Evolutionary conservation across 2,797 vertebrate genomes (phyloP), one percentile per base, ranked within the genome.

Genomic region (Scarus forsteni): DNA sequence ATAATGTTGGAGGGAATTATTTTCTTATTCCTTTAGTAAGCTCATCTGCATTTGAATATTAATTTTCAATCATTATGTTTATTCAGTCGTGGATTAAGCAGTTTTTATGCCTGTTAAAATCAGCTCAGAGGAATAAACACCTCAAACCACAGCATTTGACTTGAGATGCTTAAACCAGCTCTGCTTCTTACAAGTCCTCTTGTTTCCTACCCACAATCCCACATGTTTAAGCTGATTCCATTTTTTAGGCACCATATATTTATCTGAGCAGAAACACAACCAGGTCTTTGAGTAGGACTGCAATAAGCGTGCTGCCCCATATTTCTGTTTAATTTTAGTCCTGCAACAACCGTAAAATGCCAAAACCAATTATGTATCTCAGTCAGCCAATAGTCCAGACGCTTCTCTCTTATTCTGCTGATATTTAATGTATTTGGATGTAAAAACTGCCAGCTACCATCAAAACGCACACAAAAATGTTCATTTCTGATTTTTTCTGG

Each of bases 171-270:
- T 53, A 8, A 60, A 63, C 38, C 0, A 1, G 40, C 49, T 70
- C 43, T 0, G 5, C 44, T 19, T 10, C 38, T 27, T 18, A 13
- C 15, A n/a, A 10, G 10, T 35, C 61, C 68, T 50, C 19, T 48
- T 46, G 50, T 27, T 55, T 16, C 53, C 59, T 60, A 48, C 71
- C 70, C 73, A 66, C 56, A 80, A 66, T 72, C 57, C 74, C 60
- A 18, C 60, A 62, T 60, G 59, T 46, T 40, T 35, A 2, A 45
- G 50, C 56, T 44, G 18, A 66, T 39, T 45, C 15, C 46, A 35
- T 65, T n/a, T 12, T 13, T 42, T 42, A 10, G 10, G 1, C 12
- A 42, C 3, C 10, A 1, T 27, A 44, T 71, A 49, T 19, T 43
- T 43, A 55, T 49, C 18, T 11, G 0, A 49, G 5, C 10, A 5